These are phyloP conservation scores for Trichechus manatus DNA, from an alignment of 2,113 vertebrate species.

Conservation along the genomic window DNA sequence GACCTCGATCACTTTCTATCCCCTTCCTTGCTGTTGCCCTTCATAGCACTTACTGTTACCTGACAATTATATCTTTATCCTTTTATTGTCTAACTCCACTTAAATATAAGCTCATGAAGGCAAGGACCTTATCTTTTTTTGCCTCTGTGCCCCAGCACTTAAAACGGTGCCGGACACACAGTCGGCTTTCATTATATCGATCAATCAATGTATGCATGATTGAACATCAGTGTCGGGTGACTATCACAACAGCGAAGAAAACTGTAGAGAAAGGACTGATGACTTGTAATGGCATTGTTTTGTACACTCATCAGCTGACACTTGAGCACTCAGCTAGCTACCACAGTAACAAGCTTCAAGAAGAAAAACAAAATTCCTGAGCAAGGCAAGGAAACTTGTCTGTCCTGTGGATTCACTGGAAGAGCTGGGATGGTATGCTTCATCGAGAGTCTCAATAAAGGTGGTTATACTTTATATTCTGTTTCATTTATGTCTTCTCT, in stretches of 20 bases:
- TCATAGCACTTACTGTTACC: neutral
- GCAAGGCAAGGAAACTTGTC: neutral
- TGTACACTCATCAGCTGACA: neutral
- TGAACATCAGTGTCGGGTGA: neutral
- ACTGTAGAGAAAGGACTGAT: neutral
- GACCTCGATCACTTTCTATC: neutral
- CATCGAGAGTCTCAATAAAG: neutral
- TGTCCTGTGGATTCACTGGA: neutral
- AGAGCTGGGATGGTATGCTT: neutral
- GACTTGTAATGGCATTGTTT: neutral
- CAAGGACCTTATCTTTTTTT: neutral
- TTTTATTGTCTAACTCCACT: neutral
- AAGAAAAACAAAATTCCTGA: neutral
- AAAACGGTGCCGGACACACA: neutral
- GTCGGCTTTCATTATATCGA: neutral
- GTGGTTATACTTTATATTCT: neutral
- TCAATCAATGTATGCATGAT: neutral
- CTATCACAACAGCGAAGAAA: neutral
- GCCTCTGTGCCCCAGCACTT: neutral
- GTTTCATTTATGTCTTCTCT: neutral
- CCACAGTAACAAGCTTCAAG: neutral
- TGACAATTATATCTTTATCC: neutral
- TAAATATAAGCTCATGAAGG: neutral
- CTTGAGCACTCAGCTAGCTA: neutral
- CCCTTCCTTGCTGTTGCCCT: neutral